These are phyloP conservation scores for Acrocephalus arundinaceus DNA, from an alignment of 2,113 vertebrate genomes.

Conservation along the genomic window DNA sequence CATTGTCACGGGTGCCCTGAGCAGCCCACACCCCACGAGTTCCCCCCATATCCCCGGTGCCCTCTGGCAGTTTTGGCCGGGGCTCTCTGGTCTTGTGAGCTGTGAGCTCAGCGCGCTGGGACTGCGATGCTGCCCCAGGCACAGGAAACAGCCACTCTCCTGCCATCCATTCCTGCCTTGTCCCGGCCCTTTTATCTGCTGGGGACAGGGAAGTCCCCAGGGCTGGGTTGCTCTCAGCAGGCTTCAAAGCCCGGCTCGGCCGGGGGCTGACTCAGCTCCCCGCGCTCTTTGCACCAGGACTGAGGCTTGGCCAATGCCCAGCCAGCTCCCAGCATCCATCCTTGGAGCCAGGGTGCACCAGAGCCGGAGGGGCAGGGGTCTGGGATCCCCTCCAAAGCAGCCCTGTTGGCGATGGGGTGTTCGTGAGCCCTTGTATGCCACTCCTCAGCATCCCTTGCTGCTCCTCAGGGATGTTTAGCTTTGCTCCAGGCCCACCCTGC, in stretches of 20 bases:
- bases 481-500: neutral
- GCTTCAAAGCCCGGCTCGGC: neutral
- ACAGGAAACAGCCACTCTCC: neutral
- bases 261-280: neutral
- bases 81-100: neutral
- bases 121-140: neutral
- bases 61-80: neutral
- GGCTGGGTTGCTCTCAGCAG: neutral
- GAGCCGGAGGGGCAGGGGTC: fast-evolving
- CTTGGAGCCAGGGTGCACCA: neutral
- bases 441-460: no score
- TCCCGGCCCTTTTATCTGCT: neutral
- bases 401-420: fast-evolving
- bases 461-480: neutral
- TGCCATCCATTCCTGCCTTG: neutral
- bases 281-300: neutral
- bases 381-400: neutral
- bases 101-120: neutral
- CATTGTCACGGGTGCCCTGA: fast-evolving
- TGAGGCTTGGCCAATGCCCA: neutral
- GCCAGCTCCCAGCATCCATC: neutral
- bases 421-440: neutral
- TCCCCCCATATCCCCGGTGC: neutral
- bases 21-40: neutral
- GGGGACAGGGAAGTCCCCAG: neutral